Evolutionary conservation across 1,140 invertebrate species (phyloP).

Genomic region (Anadara kagoshimensis): DNA sequence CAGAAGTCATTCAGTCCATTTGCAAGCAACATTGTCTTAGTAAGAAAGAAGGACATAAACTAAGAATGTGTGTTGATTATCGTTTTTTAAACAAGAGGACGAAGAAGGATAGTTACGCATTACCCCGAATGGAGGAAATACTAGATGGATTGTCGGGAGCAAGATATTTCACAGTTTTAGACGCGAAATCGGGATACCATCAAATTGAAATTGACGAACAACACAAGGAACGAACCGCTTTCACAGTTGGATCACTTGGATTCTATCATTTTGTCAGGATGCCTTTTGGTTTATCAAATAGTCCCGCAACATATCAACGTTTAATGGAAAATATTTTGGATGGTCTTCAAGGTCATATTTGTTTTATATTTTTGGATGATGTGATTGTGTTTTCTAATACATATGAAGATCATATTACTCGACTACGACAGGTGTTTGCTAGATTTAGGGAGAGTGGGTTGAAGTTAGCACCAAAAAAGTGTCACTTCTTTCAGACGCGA

Average conservation of each 20-base stretch:
- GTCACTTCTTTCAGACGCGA: slow-evolving; percentile 58
- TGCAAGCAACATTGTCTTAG: slow-evolving; percentile 33
- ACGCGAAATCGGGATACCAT: slow-evolving; percentile 60
- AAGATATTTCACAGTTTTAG: slow-evolving; percentile 53
- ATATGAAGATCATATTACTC: slow-evolving; percentile 71
- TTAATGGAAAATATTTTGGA: slow-evolving; percentile 68
- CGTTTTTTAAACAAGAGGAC: slow-evolving; percentile 46
- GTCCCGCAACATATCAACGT: slow-evolving; percentile 74
- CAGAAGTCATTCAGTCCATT: slow-evolving; percentile 32
- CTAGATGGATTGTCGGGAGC: slow-evolving; percentile 36
- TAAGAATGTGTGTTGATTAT: slow-evolving; percentile 55
- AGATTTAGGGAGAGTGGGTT: slow-evolving; percentile 66
- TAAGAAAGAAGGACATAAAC: slow-evolving; percentile 50
- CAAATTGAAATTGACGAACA: slow-evolving; percentile 67
- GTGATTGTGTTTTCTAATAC: slow-evolving; percentile 50
- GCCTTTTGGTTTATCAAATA: slow-evolving; percentile 67
- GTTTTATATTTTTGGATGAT: slow-evolving; percentile 28
- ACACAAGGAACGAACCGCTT: slow-evolving; percentile 41
- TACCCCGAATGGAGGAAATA: slow-evolving; percentile 44
- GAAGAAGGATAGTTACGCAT: slow-evolving; percentile 41
- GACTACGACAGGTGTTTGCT: slow-evolving; percentile 65
- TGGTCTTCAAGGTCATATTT: slow-evolving; percentile 8
- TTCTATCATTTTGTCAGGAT: slow-evolving; percentile 32
- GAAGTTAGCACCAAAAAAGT: slow-evolving; percentile 72
- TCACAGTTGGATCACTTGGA: slow-evolving; percentile 32